Base-by-base conservation (phyloP, 2,797 vertebrate species). In the Fistularia commersonii region DNA sequence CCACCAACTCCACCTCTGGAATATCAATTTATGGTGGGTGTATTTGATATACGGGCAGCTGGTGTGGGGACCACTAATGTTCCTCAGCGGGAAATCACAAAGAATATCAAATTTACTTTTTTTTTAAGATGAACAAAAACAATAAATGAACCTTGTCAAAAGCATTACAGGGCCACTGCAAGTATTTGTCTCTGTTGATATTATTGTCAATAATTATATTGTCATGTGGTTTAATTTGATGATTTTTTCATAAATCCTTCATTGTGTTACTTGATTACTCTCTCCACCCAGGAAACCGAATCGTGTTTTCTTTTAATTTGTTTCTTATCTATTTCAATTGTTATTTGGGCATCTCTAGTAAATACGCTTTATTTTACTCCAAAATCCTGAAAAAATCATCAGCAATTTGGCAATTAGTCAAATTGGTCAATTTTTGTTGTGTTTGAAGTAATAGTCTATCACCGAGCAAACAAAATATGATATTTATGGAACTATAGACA, bases 1-100 rank as follows among this genome's bases (percentile, higher is more conserved):
- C 93, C 73, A 97, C 94, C 47, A 99, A 98, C 85, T 98, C 96
- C 65, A 96, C 94, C 1, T 92, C 93, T 37, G 97, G 97, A 58
- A 97, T 97, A 83, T 98, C 95, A 43, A 86, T 99, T 84, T 98
- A 96, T 1, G 97, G 97, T 99, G 84, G 31, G 23, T 11, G 23
- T 9, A 5, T 11, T 12, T 12, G n/a, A 12, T 23, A 2, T 23
- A 23, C 23, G 23, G 23, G 23, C 39, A 13, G 8, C 8, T 41
- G 39, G n/a, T 11, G 23, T 4, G 23, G 23, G 23, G 2, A 23
- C 23, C 2, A 23, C 2, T 23, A 23, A 23, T 23, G 23, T 23
- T 23, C 23, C 23, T 23, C 23, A 23, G 23, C 23, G 4, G 23
- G 23, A 23, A 23, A 23, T 2, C 23, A 23, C 2, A 23, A 23